phyloP scores from a whole-genome alignment of 2,797 vertebrate species.

The Notamacropus eugenii region DNA sequence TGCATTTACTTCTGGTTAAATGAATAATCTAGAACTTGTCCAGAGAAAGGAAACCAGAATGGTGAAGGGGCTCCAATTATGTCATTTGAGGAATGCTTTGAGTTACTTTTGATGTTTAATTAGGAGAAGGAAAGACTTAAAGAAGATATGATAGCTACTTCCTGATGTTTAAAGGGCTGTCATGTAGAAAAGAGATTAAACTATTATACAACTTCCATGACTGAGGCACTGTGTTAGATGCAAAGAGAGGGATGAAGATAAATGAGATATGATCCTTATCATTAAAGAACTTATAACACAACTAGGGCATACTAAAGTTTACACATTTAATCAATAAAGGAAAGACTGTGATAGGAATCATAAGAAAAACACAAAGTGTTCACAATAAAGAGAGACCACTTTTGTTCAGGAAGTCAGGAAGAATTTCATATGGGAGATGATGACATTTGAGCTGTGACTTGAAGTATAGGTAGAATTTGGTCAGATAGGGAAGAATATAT shows the following conservation, averaged over 20 bases:
- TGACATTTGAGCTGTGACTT: not conserved
- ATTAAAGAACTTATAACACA: not conserved
- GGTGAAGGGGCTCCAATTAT: not conserved
- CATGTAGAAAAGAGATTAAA: not conserved
- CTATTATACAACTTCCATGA: not conserved
- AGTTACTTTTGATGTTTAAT: not conserved
- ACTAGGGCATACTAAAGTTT: not conserved
- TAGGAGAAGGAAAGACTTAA: not conserved
- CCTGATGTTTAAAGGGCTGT: not conserved
- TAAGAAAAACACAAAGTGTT: not conserved
- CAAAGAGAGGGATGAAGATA: not conserved
- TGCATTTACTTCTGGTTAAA: not conserved
- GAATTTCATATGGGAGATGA: not conserved
- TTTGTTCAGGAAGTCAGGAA: not conserved
- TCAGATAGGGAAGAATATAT: not conserved
- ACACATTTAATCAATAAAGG: not conserved
- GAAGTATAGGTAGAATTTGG: not conserved
- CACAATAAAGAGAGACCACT: not conserved
- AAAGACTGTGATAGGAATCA: not conserved
- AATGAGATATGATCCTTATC: not conserved
- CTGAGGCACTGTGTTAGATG: not conserved
- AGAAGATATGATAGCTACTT: not conserved
- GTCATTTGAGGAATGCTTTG: not conserved
- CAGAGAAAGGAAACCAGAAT: not conserved
- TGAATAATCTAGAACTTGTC: not conserved